These are phyloP conservation scores for Maccullochella peelii DNA, from an alignment of 2,113 vertebrate genomes.

Conservation along the genomic window DNA sequence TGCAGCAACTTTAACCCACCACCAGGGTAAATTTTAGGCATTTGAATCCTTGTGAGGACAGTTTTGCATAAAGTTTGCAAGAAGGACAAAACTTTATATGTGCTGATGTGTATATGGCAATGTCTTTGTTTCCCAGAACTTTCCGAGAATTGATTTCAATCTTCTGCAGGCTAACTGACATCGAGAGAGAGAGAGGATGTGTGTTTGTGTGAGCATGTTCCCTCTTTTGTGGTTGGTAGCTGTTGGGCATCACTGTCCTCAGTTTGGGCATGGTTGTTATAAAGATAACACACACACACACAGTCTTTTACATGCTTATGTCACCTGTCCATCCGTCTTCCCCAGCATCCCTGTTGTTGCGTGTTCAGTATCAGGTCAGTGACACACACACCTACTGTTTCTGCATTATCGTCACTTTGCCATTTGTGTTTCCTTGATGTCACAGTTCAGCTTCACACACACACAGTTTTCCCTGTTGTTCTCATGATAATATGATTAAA, in stretches of 20 bases:
- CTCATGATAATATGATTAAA: neutral
- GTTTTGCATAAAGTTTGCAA: too few species aligned
- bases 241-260: slow-evolving; percentile 37
- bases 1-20: too few species aligned
- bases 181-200: neutral
- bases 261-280: neutral
- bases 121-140: neutral
- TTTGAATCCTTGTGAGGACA: neutral
- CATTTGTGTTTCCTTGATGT: slow-evolving; percentile 24
- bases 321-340: slow-evolving; percentile 8
- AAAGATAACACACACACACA: slow-evolving; percentile 32
- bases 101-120: neutral
- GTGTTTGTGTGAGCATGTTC: neutral
- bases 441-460: neutral
- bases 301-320: neutral
- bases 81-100: too few species aligned
- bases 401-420: slow-evolving; percentile 3
- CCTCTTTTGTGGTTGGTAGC: slow-evolving; percentile 18
- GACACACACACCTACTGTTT: neutral
- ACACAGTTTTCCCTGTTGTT: neutral
- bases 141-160: slow-evolving; percentile 7
- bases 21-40: too few species aligned
- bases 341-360: slow-evolving; percentile 5
- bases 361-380: neutral
- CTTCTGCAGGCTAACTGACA: neutral